A percentile compares a stretch with the other conserved stretches of the same genome.
phyloP scores from a whole-genome alignment of 2,113 vertebrate species.

The Petromus typicus region DNA sequence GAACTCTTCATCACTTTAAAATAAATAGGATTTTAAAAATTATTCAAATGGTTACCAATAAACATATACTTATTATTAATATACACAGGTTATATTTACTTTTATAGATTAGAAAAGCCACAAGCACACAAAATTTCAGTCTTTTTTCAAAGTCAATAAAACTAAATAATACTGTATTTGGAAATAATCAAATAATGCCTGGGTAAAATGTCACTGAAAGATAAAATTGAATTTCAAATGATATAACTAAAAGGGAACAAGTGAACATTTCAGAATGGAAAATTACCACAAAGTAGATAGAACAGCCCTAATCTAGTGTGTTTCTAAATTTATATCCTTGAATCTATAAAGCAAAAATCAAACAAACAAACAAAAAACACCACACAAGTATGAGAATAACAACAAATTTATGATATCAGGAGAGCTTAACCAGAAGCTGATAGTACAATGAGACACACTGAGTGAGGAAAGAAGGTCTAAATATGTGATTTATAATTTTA shows the following conservation, averaged over 20 bases:
- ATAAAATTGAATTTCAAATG: conserved; percentile 18
- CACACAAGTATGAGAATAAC: neutral
- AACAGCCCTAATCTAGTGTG: neutral
- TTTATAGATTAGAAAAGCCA: neutral
- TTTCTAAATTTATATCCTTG: neutral
- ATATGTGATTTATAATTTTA: neutral
- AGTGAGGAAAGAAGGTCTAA: neutral
- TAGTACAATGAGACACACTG: neutral
- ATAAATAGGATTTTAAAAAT: neutral
- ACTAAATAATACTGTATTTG: neutral
- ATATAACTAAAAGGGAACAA: neutral
- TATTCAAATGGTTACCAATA: neutral
- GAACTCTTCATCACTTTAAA: neutral
- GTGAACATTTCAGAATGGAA: neutral
- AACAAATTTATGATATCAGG: neutral
- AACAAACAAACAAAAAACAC: too few species aligned
- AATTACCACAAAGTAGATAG: neutral
- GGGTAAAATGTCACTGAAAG: neutral
- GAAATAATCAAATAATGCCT: neutral
- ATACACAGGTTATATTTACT: neutral
- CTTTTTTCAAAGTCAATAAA: neutral
- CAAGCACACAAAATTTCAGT: neutral
- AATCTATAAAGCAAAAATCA: neutral
- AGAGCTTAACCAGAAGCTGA: neutral
- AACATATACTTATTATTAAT: neutral